These are phyloP conservation scores for Hippoglossus stenolepis DNA, from an alignment of 2,113 vertebrate species.

Conservation along the genomic window DNA sequence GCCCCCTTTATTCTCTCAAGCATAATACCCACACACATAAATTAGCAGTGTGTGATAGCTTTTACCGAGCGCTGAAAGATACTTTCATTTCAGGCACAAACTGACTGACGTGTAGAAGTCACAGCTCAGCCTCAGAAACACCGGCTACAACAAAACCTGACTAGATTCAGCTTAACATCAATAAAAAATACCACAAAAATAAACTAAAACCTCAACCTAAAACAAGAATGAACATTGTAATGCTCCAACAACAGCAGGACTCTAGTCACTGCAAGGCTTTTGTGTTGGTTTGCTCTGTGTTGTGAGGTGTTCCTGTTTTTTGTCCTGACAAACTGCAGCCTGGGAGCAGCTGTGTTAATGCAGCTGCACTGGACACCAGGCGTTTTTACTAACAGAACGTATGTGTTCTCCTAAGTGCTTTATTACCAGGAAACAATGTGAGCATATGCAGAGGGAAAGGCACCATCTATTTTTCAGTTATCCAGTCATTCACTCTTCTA, in stretches of 20 bases:
- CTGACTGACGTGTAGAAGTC: neutral
- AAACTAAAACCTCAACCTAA: no score
- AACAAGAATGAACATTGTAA: no score
- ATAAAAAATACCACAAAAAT: neutral
- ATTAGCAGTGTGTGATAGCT: neutral
- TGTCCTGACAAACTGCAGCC: neutral
- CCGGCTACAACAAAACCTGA: neutral
- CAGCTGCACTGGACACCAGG: constrained; percentile 4
- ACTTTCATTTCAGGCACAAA: no score
- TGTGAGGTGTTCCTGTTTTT: constrained; percentile 9
- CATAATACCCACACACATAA: neutral
- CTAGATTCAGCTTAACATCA: neutral
- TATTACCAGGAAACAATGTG: neutral
- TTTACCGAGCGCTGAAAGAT: neutral
- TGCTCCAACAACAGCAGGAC: no score
- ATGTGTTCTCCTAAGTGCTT: neutral
- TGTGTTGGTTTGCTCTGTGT: constrained; percentile 3
- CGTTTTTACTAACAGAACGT: neutral
- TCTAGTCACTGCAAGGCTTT: neutral
- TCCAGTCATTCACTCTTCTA: neutral
- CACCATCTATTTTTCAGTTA: neutral
- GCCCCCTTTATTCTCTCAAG: neutral
- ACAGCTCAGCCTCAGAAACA: neutral
- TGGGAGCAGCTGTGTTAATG: no score
- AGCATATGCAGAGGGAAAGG: neutral